phyloP scores from a whole-genome alignment of 2,888 invertebrate species.

The Meloe dianella region DNA sequence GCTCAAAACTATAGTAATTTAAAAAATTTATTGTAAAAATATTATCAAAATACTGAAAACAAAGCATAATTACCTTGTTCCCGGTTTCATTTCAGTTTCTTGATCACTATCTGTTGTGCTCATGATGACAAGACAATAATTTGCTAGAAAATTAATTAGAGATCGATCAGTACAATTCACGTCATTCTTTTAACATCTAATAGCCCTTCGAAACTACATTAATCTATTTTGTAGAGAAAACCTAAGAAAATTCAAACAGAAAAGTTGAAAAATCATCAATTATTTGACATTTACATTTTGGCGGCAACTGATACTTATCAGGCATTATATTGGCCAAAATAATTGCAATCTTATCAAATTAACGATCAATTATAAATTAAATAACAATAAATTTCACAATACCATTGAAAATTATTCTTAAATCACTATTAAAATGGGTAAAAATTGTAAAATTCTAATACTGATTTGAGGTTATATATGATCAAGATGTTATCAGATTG shows the following conservation, averaged over 20 bases:
- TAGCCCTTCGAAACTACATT: background rate
- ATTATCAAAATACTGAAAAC: background rate
- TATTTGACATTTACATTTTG: background rate
- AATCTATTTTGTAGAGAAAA: background rate
- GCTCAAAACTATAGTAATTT: background rate
- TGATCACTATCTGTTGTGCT: background rate
- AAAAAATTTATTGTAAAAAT: background rate
- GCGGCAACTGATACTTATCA: background rate
- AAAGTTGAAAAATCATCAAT: background rate
- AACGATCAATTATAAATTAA: background rate
- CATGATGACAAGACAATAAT: background rate
- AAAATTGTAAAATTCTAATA: slow-evolving; percentile 14
- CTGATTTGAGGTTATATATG: slow-evolving; percentile 4
- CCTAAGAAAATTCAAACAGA: background rate
- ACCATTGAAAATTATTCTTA: background rate
- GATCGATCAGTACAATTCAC: background rate
- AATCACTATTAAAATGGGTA: background rate
- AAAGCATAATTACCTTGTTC: background rate
- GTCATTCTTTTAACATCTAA: background rate
- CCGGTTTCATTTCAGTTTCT: background rate
- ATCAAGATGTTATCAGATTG: slow-evolving; percentile 18
- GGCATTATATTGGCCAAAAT: background rate
- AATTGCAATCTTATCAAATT: background rate
- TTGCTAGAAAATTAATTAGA: background rate
- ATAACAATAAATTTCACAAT: background rate